Conservation (phyloP, 1,140 invertebrate genomes). For the Camponotus vicinus region DNA sequence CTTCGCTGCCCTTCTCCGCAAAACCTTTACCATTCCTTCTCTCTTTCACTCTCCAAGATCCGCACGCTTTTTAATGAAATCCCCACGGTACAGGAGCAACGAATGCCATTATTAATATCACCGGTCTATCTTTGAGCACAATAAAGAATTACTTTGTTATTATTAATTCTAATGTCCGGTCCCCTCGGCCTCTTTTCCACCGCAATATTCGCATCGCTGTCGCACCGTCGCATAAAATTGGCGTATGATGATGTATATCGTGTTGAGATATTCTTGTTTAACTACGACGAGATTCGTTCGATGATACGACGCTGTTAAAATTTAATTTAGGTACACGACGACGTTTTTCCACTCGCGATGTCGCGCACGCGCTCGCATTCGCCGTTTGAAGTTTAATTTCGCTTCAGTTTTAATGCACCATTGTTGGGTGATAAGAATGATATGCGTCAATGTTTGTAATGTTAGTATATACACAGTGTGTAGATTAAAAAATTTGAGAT, state of each 20-base stretch:
- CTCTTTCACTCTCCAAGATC: slow-evolving; percentile 66
- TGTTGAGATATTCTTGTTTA: slow-evolving; percentile 36
- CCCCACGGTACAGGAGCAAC: slow-evolving; percentile 77
- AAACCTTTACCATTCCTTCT: slow-evolving; percentile 68
- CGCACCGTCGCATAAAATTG: slow-evolving; percentile 32
- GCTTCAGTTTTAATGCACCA: not conserved
- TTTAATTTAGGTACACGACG: slow-evolving; percentile 53
- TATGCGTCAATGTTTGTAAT: slow-evolving; percentile 31
- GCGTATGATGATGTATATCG: not conserved
- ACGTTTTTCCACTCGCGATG: slow-evolving; percentile 2
- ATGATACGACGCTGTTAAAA: slow-evolving; percentile 41
- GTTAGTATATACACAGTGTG: not conserved
- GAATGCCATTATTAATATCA: slow-evolving; percentile 84
- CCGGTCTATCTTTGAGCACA: slow-evolving; percentile 82
- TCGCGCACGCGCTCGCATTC: not conserved
- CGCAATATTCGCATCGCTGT: slow-evolving; percentile 37
- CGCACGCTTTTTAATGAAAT: slow-evolving; percentile 83
- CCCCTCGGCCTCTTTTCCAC: not conserved
- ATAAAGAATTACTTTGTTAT: slow-evolving; percentile 85
- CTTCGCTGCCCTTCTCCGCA: slow-evolving; percentile 41
- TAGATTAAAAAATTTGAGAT: slow-evolving; percentile 10
- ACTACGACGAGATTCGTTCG: slow-evolving; percentile 22
- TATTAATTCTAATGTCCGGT: slow-evolving; percentile 82
- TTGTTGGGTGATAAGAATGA: not conserved
- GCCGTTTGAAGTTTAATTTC: slow-evolving; percentile 42